Percentiles rank a stretch among this genome's conserved stretches.
phyloP scores from a whole-genome alignment of 1,140 invertebrate genomes.

The Teleopsis dalmanni region DNA sequence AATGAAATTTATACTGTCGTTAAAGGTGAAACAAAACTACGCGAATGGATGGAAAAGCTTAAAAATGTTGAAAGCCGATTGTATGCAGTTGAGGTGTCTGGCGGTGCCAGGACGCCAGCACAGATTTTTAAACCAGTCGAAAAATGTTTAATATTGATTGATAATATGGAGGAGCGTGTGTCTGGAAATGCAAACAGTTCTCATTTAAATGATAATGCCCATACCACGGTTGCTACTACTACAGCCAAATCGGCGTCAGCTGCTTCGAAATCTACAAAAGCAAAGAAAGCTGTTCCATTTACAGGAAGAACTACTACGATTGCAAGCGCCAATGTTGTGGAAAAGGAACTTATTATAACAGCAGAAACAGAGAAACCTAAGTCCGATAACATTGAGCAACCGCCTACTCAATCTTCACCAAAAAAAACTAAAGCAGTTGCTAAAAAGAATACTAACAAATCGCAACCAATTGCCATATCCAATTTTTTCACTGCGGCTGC shows the following conservation, averaged over 20 bases:
- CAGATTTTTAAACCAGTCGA: slow-evolving; percentile 32
- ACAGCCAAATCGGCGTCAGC: background rate
- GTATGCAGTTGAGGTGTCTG: slow-evolving; percentile 34
- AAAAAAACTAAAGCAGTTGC: background rate
- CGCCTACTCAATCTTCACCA: no score
- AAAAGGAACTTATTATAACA: no score
- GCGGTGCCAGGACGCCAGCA: slow-evolving; percentile 29
- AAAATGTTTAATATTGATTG: slow-evolving; percentile 7
- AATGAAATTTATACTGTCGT: slow-evolving; percentile 33
- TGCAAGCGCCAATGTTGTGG: no score
- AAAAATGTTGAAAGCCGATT: slow-evolving; percentile 25
- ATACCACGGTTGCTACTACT: background rate
- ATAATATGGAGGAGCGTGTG: slow-evolving; percentile 15
- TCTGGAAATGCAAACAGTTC: background rate
- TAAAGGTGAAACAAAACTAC: slow-evolving; percentile 22
- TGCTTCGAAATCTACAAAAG: background rate
- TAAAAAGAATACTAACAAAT: background rate
- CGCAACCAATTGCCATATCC: background rate
- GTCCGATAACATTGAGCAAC: no score
- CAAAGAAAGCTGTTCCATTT: no score
- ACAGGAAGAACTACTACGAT: no score
- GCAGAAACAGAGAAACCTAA: no score
- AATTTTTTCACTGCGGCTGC: no score
- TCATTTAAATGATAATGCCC: background rate
- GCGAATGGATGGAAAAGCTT: slow-evolving; percentile 31